Evolutionary conservation across 92 coral and sea anemone species (phyloP), one percentile per base, ranked within the genome.

Genomic region (Zoanthus sociatus): DNA sequence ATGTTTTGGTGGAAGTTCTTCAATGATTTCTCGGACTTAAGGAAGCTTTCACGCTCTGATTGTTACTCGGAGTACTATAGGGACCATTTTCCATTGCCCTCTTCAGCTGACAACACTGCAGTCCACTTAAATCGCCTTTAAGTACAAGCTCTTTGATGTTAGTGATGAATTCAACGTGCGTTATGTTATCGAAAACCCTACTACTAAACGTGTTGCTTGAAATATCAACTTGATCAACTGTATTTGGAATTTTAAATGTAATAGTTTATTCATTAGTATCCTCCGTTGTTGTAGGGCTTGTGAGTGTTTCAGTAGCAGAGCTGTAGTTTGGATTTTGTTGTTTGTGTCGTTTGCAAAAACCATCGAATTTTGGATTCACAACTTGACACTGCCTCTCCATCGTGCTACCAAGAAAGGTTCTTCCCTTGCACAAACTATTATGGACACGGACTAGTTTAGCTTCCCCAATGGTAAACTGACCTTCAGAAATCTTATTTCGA

Each of bases 11-110:
- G 71, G 20, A 45, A 55, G 11, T 54, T 61, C 51, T 78, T 58
- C 83, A 78, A 7, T 7, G 7, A 55, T 58, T 78, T 78, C 48
- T 78, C 83, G 9, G 83, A 20, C 58, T 78, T 78, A 6, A 33
- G 83, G 30, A 76, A 50, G 83, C 50, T 58, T 78, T 53, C 14
- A 78, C 55, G 9, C 55, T 10, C 83, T 78, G 71, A 42, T 33
- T 78, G 83, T 78, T 78, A 31, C 71, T 78, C 9, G 83, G 55
- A 37, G 54, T 77, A 32, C 82, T 77, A 68, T 77, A 55, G 30
- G 82, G 69, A 0, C 82, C 82, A 12, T 77, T 32, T 3, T 77
- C 50, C 82, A 77, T 77, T 11, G 48, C 82, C 64, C 20, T 76
- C 67, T 77, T 77, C 37, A 77, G 12, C n/a, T 16, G 21, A 46